Evolutionary conservation across 2,888 invertebrate genomes (phyloP), one percentile per base, ranked within the genome.

Genomic region (Zaprionus obscuricornis): DNA sequence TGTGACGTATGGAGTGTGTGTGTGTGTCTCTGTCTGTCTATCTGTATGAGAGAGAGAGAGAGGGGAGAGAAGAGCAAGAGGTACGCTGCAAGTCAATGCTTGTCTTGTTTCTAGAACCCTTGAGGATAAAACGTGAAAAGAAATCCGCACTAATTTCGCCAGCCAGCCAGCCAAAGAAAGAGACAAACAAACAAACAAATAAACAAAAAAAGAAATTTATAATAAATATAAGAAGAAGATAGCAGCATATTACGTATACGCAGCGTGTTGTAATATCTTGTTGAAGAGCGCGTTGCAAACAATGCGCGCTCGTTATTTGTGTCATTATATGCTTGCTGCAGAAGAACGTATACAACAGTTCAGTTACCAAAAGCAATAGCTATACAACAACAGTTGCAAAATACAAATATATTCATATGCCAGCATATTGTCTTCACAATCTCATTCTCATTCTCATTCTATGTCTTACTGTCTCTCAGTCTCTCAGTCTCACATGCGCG

Each of bases 281-380:
- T 81, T 74, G 60, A 45, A 51, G 50, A 58, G 42, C 42, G 50
- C 46, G 56, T 14, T 26, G 60, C 86, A 82, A 71, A 86, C 81
- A 82, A 82, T 82, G 72, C 37, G 74, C 67, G 83, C 81, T 82
- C 81, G 81, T 82, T 82, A 82, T 82, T 82, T 86, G 81, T 86
- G 85, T 86, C 86, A 86, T 82, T 82, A 86, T n/a, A n/a, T n/a
- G n/a, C n/a, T n/a, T 86, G 64, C 68, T 56, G 84, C 68, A 74
- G 60, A n/a, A n/a, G n/a, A n/a, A n/a, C n/a, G n/a, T n/a, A 68
- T 65, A 75, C 66, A 62, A 63, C 56, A 59, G 65, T 46, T 47
- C 62, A 17, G 17, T 29, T 43, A 26, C 3, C 26, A 40, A 4
- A 4, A 27, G 18, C 40, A 20, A 54, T 11, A 50, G 17, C 8